phyloP scores from a whole-genome alignment of 1,140 invertebrate genomes.

The Drosophila rufa region DNA sequence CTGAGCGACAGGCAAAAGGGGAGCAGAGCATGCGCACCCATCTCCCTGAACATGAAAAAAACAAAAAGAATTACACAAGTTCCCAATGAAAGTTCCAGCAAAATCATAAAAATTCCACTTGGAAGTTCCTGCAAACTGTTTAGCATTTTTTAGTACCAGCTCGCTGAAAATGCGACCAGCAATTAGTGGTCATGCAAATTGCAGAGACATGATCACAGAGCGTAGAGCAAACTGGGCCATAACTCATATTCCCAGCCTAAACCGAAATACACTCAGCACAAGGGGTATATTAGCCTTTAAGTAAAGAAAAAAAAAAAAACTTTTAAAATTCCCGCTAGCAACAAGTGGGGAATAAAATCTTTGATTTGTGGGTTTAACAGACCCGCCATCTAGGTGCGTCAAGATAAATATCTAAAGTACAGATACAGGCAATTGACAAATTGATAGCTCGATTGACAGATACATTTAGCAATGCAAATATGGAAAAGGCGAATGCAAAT shows the following conservation, averaged over 20 bases:
- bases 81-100: constrained; percentile 11
- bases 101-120: constrained; percentile 24
- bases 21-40: constrained; percentile 33
- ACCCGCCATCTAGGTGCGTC: constrained; percentile 8
- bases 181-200: constrained; percentile 70
- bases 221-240: constrained; percentile 36
- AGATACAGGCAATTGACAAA: constrained; percentile 24
- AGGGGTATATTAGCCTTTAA: constrained; percentile 6
- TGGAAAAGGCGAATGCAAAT: background rate
- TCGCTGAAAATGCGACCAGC: constrained; percentile 35
- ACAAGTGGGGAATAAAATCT: constrained; percentile 1
- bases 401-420: constrained; percentile 38
- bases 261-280: constrained; percentile 6
- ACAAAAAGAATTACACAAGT: constrained; percentile 8
- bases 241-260: constrained; percentile 30
- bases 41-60: constrained; percentile 26
- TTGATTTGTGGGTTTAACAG: constrained; percentile 1
- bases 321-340: background rate
- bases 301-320: background rate
- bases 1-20: constrained; percentile 21
- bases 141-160: constrained; percentile 45
- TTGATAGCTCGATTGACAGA: constrained; percentile 41
- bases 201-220: constrained; percentile 23
- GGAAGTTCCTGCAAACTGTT: constrained; percentile 23
- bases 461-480: constrained; percentile 38